A percentile compares a stretch with the other conserved stretches of the same genome.
Evolutionary conservation across 2,113 vertebrate genomes (phyloP).

Genomic region (Seriola quinqueradiata): DNA sequence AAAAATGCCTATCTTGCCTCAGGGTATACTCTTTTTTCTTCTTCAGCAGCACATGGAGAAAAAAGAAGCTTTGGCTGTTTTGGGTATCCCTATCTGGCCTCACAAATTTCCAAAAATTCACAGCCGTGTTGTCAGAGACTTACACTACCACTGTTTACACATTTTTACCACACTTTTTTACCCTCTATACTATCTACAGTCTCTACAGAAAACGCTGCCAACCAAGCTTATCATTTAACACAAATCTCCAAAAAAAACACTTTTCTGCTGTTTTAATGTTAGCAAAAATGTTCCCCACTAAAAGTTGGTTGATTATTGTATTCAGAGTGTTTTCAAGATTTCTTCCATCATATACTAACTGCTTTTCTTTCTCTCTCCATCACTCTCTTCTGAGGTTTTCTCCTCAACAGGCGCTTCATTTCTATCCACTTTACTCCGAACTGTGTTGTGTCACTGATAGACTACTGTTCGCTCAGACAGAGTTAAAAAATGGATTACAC

Average conservation of each 20-base stretch:
- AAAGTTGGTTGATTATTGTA: slow-evolving; percentile 22
- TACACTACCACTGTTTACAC: slow-evolving; percentile 12
- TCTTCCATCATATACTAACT: slow-evolving; percentile 16
- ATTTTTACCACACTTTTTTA: slow-evolving; percentile 5
- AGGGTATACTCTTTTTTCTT: slow-evolving; percentile 12
- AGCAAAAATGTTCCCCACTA: background rate
- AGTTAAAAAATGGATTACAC: slow-evolving; percentile 64
- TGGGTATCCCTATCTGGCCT: slow-evolving; percentile 20
- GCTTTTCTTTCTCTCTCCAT: background rate
- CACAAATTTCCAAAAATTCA: slow-evolving; percentile 22
- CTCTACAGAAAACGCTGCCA: slow-evolving; percentile 25
- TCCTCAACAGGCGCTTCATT: slow-evolving; percentile 27
- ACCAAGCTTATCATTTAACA: slow-evolving; percentile 15
- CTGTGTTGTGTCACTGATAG: slow-evolving; percentile 62
- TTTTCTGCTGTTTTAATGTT: slow-evolving; percentile 27
- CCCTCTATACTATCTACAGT: slow-evolving; percentile 24
- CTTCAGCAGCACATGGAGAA: slow-evolving; percentile 10
- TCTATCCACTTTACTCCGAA: slow-evolving; percentile 63
- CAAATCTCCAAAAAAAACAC: slow-evolving; percentile 8
- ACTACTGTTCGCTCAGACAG: slow-evolving; percentile 54
- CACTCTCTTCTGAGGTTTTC: slow-evolving; percentile 33
- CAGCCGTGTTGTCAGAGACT: slow-evolving; percentile 27
- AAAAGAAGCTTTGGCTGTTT: slow-evolving; percentile 25
- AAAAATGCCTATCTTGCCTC: slow-evolving; percentile 33
- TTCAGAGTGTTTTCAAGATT: slow-evolving; percentile 18